Evolutionary conservation across 2,888 invertebrate genomes (phyloP).

Genomic region (Tillus elongatus): DNA sequence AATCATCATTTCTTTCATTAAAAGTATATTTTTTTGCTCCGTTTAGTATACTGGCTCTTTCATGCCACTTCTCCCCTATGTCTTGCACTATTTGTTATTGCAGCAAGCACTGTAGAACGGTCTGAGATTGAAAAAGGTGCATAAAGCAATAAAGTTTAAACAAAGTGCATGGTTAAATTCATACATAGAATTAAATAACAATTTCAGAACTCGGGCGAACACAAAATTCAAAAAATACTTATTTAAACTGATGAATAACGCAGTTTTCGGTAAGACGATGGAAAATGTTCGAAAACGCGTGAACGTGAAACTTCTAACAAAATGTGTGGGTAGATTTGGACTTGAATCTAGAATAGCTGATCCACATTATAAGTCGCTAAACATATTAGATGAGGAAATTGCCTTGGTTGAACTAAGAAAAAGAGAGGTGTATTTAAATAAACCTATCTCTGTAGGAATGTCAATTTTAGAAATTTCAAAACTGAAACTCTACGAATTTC

Average conservation of each 20-base stretch:
- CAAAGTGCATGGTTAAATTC: constrained; percentile 12
- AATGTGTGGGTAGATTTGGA: constrained; percentile 28
- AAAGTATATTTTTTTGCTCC: too few relatives aligned
- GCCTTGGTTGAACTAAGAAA: constrained; percentile 31
- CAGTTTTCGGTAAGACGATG: constrained; percentile 31
- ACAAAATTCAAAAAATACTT: constrained; percentile 18
- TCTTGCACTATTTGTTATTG: constrained; percentile 11
- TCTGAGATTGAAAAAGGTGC: constrained; percentile 25
- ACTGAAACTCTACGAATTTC: constrained; percentile 35
- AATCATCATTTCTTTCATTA: too few relatives aligned
- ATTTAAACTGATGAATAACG: constrained; percentile 20
- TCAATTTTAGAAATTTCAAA: constrained; percentile 37
- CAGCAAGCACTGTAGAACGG: constrained; percentile 14
- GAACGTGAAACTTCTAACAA: constrained; percentile 29
- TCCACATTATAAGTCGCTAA: constrained; percentile 28
- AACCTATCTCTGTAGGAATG: constrained; percentile 37
- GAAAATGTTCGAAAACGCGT: constrained; percentile 36
- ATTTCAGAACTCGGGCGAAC: constrained; percentile 7
- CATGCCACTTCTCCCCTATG: too few relatives aligned
- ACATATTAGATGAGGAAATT: constrained; percentile 32
- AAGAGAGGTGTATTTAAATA: constrained; percentile 29
- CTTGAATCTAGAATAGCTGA: constrained; percentile 29
- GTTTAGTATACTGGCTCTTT: too few relatives aligned
- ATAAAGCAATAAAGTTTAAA: constrained; percentile 22
- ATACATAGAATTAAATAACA: constrained; percentile 18